phyloP scores from a whole-genome alignment of 2,113 vertebrate species.

The Hoplias malabaricus region DNA sequence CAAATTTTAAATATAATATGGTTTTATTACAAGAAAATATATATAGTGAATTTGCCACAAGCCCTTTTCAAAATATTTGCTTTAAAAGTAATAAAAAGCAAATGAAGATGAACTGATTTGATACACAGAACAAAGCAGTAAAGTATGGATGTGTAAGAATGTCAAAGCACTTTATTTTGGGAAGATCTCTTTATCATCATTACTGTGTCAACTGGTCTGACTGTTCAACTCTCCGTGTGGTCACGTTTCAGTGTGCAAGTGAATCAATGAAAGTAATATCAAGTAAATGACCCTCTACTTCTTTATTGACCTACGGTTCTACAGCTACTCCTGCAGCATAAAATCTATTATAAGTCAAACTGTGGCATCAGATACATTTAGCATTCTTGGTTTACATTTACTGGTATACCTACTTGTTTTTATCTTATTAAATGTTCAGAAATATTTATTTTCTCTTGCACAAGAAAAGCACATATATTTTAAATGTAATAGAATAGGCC shows the following conservation, averaged over 20 bases:
- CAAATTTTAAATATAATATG: background rate
- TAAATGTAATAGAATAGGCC: no score
- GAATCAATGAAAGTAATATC: background rate
- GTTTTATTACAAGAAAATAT: slow-evolving; percentile 6
- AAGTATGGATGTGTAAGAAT: background rate
- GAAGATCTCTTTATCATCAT: background rate
- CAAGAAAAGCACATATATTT: no score
- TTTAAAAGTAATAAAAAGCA: background rate
- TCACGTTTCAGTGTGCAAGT: background rate
- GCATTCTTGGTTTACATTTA: no score
- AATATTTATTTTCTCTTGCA: no score
- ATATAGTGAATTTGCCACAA: slow-evolving; percentile 5
- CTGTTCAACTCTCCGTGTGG: background rate
- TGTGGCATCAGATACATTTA: background rate
- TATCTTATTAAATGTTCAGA: no score
- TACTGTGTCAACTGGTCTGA: background rate
- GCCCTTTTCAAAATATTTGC: background rate
- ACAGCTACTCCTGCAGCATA: background rate
- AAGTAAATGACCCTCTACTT: background rate
- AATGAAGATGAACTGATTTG: background rate
- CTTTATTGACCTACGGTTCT: background rate
- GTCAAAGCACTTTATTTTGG: background rate
- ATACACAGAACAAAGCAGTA: background rate
- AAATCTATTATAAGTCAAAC: background rate
- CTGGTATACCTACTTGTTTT: no score